These are phyloP conservation scores for Stigmatopora argus DNA, from an alignment of 2,113 vertebrate genomes.

Conservation along the genomic window DNA sequence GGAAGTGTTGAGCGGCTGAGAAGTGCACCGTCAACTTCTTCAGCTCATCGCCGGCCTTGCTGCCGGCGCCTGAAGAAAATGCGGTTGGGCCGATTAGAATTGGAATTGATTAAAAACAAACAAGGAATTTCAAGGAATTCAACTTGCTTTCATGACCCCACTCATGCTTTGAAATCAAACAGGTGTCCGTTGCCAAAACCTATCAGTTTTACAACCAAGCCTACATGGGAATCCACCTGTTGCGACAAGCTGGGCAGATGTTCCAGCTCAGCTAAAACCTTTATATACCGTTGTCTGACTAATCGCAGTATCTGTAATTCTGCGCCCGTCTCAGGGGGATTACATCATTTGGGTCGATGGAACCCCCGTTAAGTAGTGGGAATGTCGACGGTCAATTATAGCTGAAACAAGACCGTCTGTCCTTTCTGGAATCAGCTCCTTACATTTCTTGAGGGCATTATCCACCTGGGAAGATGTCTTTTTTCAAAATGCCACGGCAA, in stretches of 20 bases:
- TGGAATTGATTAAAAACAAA: no score
- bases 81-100: neutral
- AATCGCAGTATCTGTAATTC: constrained; percentile 34
- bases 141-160: neutral
- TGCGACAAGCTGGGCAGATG: constrained; percentile 23
- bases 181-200: constrained; percentile 21
- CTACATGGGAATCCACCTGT: constrained; percentile 12
- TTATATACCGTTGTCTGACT: constrained; percentile 16
- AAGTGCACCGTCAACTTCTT: constrained; percentile 73
- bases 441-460: neutral
- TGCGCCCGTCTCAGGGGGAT: constrained; percentile 17
- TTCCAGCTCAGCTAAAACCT: constrained; percentile 9
- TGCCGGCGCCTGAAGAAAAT: constrained; percentile 43
- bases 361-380: constrained; percentile 16
- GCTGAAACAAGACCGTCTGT: neutral
- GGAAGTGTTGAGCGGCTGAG: constrained; percentile 71
- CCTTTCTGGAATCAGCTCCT: neutral
- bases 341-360: constrained; percentile 43
- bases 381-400: constrained; percentile 8
- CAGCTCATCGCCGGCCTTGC: constrained; percentile 75
- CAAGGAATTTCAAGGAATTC: no score
- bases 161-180: neutral
- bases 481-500: constrained; percentile 3
- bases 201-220: constrained; percentile 30
- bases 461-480: constrained; percentile 3